phyloP scores from a whole-genome alignment of 2,797 vertebrate genomes.

The Petrocephalus sullivani region DNA sequence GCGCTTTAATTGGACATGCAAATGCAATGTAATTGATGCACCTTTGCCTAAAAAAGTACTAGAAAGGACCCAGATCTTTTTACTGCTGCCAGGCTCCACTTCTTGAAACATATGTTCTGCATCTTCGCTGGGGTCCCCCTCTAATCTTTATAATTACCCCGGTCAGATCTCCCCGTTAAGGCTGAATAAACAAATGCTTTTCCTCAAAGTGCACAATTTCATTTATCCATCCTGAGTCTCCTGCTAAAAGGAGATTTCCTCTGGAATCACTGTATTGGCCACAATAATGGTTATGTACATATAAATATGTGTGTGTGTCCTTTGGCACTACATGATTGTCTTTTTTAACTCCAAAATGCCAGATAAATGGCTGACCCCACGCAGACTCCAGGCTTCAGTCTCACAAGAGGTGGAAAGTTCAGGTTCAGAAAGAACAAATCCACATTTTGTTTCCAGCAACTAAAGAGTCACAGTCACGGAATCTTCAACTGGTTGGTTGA shows the following conservation, averaged over 20 bases:
- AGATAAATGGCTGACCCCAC: not conserved
- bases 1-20: slow-evolving; percentile 21
- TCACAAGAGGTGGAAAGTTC: no score
- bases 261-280: slow-evolving; percentile 63
- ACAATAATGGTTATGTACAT: slow-evolving; percentile 41
- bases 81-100: slow-evolving; percentile 3
- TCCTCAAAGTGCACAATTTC: slow-evolving; percentile 57
- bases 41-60: not conserved
- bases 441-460: no score
- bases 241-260: slow-evolving; percentile 18
- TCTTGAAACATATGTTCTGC: not conserved
- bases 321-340: no score
- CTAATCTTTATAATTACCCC: slow-evolving; percentile 15
- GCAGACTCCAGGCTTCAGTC: not conserved
- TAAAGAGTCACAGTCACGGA: no score
- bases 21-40: slow-evolving; percentile 24
- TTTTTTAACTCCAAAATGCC: not conserved
- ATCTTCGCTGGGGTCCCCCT: not conserved
- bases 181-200: slow-evolving; percentile 31
- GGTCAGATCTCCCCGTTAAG: not conserved
- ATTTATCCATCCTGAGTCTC: slow-evolving; percentile 44
- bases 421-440: no score
- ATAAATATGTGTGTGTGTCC: no score
- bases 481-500: no score
- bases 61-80: not conserved